Base-by-base conservation (phyloP, 1,140 invertebrate genomes). In the Sycobia sp. region DNA sequence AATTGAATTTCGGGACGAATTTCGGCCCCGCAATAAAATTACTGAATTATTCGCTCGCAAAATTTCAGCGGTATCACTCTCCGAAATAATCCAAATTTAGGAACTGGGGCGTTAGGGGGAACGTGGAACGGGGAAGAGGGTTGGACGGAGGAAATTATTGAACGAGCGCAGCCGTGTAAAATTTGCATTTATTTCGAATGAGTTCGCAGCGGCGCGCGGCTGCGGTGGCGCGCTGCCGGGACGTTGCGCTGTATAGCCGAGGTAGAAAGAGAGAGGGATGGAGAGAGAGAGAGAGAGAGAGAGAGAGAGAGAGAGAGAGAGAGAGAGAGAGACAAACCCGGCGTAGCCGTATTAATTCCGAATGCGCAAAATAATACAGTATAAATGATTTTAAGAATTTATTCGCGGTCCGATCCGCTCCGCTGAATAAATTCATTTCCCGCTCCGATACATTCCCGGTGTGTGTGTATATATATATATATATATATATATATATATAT, bases 301-400 rank as follows among this genome's bases (percentile, higher is more conserved):
- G 47, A 49, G 47, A 49, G 47, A 32, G 47, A 49, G 47, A 49
- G 47, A 49, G 27, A 32, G 47, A 49, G 47, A 46, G 39, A 46
- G 53, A 55, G 27, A 32, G 18, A 36, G 27, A 16, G n/a, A n/a
- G n/a, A n/a, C n/a, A n/a, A n/a, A n/a, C 4, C 39, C 29, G 23
- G n/a, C n/a, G 7, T 36, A 23, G 22, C 36, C 34, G 38, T 54
- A 58, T 65, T 65, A 65, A 59, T 65, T 53, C 56, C 16, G 20
- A 65, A 39, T 50, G 62, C 34, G 29, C 55, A 53, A 65, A 65
- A 59, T 58, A 58, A 65, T 65, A 32, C 55, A 18, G 55, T 58
- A 65, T 65, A 56, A 59, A 65, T 65, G 55, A 65, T 58, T 58
- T 65, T 65, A 54, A 65, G 41, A 65, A 59, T 58, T 65, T 65